phyloP scores from a whole-genome alignment of 2,888 invertebrate species.

The Epinotia brunnichana region DNA sequence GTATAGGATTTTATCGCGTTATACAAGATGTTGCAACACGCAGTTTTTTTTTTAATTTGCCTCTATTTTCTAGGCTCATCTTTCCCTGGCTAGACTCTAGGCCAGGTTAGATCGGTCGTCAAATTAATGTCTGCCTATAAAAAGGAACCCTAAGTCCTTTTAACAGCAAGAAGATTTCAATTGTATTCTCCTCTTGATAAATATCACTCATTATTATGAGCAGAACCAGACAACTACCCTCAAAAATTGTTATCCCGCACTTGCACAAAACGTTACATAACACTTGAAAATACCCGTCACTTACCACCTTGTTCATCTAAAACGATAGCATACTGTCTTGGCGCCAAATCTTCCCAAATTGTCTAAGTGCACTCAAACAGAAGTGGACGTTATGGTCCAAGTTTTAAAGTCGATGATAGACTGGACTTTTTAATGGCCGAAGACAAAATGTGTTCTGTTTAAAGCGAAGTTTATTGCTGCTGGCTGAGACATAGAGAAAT shows the following conservation, averaged over 20 bases:
- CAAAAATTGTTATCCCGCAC: background rate
- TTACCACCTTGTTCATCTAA: background rate
- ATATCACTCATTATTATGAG: slow-evolving; percentile 13
- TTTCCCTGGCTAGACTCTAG: too few species aligned
- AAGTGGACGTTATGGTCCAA: background rate
- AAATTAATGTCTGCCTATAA: too few species aligned
- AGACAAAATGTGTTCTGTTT: slow-evolving; percentile 4
- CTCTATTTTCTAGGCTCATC: too few species aligned
- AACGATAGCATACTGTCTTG: background rate
- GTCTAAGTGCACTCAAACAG: background rate
- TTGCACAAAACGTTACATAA: background rate
- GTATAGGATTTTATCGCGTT: too few species aligned
- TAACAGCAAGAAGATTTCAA: slow-evolving; percentile 7
- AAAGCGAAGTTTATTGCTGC: slow-evolving; percentile 14
- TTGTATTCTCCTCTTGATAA: background rate
- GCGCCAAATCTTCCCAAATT: background rate
- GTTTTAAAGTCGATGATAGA: slow-evolving; percentile 4
- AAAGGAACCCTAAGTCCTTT: background rate
- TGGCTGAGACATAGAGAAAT: background rate
- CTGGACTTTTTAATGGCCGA: background rate
- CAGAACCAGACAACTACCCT: slow-evolving; percentile 2
- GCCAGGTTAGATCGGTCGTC: too few species aligned
- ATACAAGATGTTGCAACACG: too few species aligned
- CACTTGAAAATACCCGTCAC: background rate
- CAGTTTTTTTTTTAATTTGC: too few species aligned